Percentiles rank a stretch among this genome's conserved stretches.
phyloP scores from a whole-genome alignment of 2,888 invertebrate genomes.

The Proisotoma minuta region DNA sequence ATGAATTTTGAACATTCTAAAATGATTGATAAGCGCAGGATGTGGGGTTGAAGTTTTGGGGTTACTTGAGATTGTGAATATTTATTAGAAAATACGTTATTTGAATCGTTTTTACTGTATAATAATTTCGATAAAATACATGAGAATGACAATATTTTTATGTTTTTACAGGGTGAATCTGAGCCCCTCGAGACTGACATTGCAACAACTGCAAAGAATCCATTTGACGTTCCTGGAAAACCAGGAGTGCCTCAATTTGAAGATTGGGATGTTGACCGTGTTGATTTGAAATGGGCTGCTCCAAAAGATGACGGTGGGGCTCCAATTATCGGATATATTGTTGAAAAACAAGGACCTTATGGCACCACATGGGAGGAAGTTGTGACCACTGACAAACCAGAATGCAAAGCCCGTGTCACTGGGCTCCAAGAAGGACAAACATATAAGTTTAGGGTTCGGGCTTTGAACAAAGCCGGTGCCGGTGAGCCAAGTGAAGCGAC shows the following conservation, averaged over 20 bases:
- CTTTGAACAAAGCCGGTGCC: conserved; percentile 90
- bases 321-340: conserved; percentile 76
- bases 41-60: too few relatives aligned
- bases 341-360: conserved; percentile 82
- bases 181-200: conserved; percentile 90
- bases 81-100: too few relatives aligned
- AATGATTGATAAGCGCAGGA: too few relatives aligned
- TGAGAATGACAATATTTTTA: too few relatives aligned
- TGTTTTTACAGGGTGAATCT: conserved; percentile 88
- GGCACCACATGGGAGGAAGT: conserved; percentile 76
- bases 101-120: too few relatives aligned
- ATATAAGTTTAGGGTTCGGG: conserved; percentile 92
- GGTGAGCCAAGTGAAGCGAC: conserved; percentile 87
- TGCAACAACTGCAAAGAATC: conserved; percentile 89
- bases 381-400: conserved; percentile 67
- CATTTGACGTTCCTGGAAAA: conserved; percentile 75
- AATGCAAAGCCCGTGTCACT: conserved; percentile 74
- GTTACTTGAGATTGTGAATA: too few relatives aligned
- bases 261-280: conserved; percentile 85
- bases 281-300: conserved; percentile 77
- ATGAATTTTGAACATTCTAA: too few relatives aligned
- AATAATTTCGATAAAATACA: too few relatives aligned
- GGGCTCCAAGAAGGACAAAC: conserved; percentile 83
- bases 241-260: conserved; percentile 80
- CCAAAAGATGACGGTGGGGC: conserved; percentile 74